Conservation (phyloP, 1,140 invertebrate species). For the Ericerus pela region DNA sequence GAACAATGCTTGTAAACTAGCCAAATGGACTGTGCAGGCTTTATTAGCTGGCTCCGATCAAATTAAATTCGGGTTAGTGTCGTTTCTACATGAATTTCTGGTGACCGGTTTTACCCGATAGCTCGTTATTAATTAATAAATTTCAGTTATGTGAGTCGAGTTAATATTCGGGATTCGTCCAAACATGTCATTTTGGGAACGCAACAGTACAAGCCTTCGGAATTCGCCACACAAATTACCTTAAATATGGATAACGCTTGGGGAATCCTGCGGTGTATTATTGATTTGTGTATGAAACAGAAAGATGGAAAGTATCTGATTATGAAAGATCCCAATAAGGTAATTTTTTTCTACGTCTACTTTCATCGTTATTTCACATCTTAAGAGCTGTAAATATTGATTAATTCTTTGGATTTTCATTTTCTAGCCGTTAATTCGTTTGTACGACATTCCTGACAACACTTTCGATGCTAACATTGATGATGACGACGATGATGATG, state of each 20-base stretch:
- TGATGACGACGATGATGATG: conserved; percentile 64
- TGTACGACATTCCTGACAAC: conserved; percentile 96
- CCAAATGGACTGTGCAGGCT: conserved; percentile 98
- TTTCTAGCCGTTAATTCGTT: conserved; percentile 67
- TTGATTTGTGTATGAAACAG: conserved; percentile 96
- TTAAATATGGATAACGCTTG: conserved; percentile 99
- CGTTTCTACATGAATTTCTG: neutral
- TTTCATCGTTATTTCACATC: neutral
- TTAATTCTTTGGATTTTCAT: conserved; percentile 18
- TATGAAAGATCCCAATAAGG: conserved; percentile 98
- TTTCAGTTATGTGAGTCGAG: conserved; percentile 77
- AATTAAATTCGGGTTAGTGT: conserved; percentile 75
- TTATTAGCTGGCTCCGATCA: conserved; percentile 92
- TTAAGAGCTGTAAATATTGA: neutral
- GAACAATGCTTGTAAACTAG: conserved; percentile 97
- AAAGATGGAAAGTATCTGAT: conserved; percentile 95
- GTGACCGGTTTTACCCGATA: neutral
- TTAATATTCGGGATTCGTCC: conserved; percentile 80
- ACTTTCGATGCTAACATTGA: conserved; percentile 96
- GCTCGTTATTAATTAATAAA: neutral
- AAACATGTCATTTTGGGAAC: conserved; percentile 96
- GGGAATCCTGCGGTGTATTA: conserved; percentile 95
- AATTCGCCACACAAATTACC: conserved; percentile 98
- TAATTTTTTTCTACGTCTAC: conserved; percentile 17
- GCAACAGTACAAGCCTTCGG: conserved; percentile 95